These are phyloP conservation scores for Drosophila auraria DNA, from an alignment of 1,140 invertebrate species.

Conservation along the genomic window DNA sequence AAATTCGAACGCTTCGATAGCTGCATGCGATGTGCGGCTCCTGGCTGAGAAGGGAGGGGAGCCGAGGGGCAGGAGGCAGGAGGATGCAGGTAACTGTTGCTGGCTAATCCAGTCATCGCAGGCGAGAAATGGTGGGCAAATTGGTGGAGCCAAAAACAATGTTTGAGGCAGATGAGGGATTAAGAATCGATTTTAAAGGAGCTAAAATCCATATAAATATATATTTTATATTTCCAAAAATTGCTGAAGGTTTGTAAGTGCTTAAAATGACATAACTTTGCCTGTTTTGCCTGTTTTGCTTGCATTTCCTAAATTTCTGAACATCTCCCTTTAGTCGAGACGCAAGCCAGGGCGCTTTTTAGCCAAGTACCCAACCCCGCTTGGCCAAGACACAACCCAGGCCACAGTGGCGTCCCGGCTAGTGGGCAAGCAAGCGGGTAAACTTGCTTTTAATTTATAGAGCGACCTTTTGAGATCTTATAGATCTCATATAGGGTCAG, in stretches of 20 bases:
- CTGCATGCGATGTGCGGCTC: conserved; percentile 13
- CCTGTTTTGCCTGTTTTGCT: not conserved
- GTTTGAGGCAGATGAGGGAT: not conserved
- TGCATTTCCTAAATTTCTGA: not conserved
- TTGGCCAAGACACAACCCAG: not conserved
- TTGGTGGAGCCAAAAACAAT: not conserved
- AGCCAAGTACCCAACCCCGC: not conserved
- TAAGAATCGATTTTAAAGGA: not conserved
- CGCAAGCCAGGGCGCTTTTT: not conserved
- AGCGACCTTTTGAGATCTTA: no score
- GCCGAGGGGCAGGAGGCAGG: not conserved
- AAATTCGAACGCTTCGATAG: conserved; percentile 61
- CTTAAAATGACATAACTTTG: not conserved
- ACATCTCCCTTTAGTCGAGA: not conserved
- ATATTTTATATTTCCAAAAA: not conserved
- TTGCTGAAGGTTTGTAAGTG: no score
- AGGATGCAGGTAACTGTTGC: conserved; percentile 7
- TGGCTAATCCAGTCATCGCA: conserved; percentile 28
- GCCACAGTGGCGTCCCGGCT: not conserved
- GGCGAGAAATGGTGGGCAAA: conserved; percentile 1
- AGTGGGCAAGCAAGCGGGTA: not conserved
- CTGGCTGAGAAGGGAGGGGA: not conserved
- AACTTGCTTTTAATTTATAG: no score
- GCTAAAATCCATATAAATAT: not conserved
- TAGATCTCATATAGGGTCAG: no score